phyloP scores from a whole-genome alignment of 2,797 vertebrate species.

The Orestias chungarensis region DNA sequence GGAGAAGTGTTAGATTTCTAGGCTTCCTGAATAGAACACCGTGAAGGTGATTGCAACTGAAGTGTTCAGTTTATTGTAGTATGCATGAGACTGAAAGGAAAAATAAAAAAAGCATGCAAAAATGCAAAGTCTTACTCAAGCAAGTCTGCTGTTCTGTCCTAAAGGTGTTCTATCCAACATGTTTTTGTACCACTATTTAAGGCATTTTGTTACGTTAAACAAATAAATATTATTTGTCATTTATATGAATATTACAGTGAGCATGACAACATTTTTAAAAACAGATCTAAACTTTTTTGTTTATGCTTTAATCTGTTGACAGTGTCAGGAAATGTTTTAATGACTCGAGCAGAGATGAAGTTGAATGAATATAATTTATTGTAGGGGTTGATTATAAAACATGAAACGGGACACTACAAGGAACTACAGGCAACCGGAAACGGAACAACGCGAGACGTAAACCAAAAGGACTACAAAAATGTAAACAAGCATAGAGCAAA shows the following conservation, averaged over 20 bases:
- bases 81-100: slow-evolving; percentile 21
- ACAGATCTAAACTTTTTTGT: no score
- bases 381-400: no score
- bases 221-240: background rate
- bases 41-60: slow-evolving; percentile 44
- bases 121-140: background rate
- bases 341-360: background rate
- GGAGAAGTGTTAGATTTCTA: slow-evolving; percentile 43
- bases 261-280: background rate
- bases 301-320: background rate
- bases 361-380: no score
- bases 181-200: slow-evolving; percentile 1
- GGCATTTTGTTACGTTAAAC: background rate
- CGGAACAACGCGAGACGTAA: no score
- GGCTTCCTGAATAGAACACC: slow-evolving; percentile 56
- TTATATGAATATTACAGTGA: background rate
- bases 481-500: no score
- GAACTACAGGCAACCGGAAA: no score
- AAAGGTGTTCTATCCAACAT: background rate
- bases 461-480: no score
- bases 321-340: background rate
- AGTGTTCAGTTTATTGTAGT: slow-evolving; percentile 16
- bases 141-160: background rate
- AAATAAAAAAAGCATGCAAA: background rate
- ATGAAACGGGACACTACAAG: no score